Base-by-base conservation (phyloP, 2,113 vertebrate species). In the Cygnus atratus region DNA sequence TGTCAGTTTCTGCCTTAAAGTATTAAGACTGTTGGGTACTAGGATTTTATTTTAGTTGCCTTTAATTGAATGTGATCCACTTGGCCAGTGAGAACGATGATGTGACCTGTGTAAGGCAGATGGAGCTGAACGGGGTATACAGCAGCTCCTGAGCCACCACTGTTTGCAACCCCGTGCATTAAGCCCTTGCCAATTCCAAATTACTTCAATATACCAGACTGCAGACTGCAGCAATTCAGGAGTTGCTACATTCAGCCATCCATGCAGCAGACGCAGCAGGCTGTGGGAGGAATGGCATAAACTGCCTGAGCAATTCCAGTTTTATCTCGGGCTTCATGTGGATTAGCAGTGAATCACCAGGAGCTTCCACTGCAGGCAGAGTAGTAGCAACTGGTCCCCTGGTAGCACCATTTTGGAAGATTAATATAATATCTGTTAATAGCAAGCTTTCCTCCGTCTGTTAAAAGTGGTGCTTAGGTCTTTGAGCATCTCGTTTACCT, bases 61-160 rank as follows among this genome's bases (percentile, higher is more conserved):
- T 44, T 76, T 76, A 58, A 62, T 67, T 66, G 61, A 54, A 29
- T 2, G 21, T 72, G 58, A 59, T 52, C 29, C 29, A 26, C 71
- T 59, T 72, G 33, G 25, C 39, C 29, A 25, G 19, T 61, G 54
- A 67, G 66, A 78, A 35, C 52, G 66, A 15, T 24, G 66, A 18
- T 24, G 28, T 41, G 65, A 48, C 6, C 20, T 57, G 21, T 90
- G 19, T 48, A 44, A 82, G n/a, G 25, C 65, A 66, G 55, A n/a
- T 35, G 24, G 62, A 66, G 33, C 20, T 72, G 76, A 59, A 31
- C 0, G 1, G 37, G 9, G 11, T 1, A 1, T 65, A 37, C 33
- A 62, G 50, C 61, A 85, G 57, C 61, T 90, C 52, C 65, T 63
- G 46, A 74, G 70, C 25, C 39, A 61, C 48, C 59, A 28, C 20